phyloP scores from a whole-genome alignment of 2,113 vertebrate species.

The Nothoprocta pentlandii region DNA sequence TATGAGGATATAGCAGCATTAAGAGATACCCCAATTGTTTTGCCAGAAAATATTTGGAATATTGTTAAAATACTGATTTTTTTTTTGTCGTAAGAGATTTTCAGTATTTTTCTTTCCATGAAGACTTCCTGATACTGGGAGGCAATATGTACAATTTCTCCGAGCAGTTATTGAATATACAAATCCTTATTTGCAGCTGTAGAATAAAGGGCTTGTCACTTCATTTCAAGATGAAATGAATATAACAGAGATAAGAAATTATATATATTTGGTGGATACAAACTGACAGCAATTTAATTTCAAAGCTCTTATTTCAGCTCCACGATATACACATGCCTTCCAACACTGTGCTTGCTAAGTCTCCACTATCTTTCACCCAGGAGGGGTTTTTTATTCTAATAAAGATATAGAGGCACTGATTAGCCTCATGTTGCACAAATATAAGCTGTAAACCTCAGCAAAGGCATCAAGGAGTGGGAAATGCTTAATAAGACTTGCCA shows the following conservation, averaged over 20 bases:
- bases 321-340: not conserved
- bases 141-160: not conserved
- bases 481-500: not conserved
- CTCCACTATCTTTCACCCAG: rapidly evolving
- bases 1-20: not conserved
- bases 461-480: not conserved
- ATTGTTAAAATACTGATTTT: not conserved
- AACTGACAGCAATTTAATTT: not conserved
- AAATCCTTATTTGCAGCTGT: not conserved
- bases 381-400: not conserved
- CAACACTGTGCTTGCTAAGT: not conserved
- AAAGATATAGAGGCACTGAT: not conserved
- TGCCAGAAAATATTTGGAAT: not conserved
- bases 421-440: not conserved
- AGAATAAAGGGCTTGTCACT: not conserved
- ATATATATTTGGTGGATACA: not conserved
- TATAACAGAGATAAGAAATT: not conserved
- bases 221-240: not conserved
- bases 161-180: not conserved
- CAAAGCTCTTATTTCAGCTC: not conserved
- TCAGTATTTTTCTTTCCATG: not conserved
- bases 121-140: not conserved
- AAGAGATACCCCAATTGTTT: not conserved
- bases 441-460: not conserved
- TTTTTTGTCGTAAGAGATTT: not conserved